phyloP scores from a whole-genome alignment of 2,113 vertebrate species.

The Terrapene triunguis region DNA sequence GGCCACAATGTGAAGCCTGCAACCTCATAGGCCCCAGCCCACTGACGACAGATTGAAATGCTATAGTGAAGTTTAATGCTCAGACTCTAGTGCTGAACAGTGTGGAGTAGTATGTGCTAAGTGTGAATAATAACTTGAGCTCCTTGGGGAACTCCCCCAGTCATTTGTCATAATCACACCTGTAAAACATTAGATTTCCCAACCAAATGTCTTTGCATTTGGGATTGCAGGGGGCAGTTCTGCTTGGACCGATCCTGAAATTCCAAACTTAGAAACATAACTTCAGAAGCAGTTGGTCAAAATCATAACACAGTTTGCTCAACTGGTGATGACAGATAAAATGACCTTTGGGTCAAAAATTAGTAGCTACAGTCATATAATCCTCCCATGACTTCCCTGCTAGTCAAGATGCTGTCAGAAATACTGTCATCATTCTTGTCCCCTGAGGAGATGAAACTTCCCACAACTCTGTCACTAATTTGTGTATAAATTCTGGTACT shows the following conservation, averaged over 20 bases:
- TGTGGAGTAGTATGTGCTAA: not conserved
- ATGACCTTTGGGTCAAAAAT: constrained; percentile 57
- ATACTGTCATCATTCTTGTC: constrained; percentile 7
- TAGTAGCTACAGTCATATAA: constrained; percentile 25
- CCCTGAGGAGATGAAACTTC: not conserved
- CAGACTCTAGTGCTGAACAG: accelerated
- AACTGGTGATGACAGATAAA: constrained; percentile 26
- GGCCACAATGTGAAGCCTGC: accelerated
- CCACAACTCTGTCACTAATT: constrained; percentile 16
- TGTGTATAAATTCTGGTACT: not conserved
- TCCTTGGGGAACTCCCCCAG: not conserved
- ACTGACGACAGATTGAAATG: not conserved
- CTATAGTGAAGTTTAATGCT: accelerated
- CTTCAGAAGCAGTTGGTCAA: constrained; percentile 41
- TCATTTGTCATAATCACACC: not conserved
- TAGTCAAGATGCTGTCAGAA: constrained; percentile 39
- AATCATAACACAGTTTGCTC: constrained; percentile 29
- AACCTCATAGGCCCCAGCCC: not conserved
- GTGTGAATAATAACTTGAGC: accelerated
- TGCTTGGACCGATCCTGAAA: not conserved
- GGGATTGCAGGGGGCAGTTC: not conserved
- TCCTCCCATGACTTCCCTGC: not conserved
- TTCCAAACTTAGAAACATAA: not conserved
- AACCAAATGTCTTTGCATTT: not conserved
- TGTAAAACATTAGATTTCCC: not conserved